phyloP scores from a whole-genome alignment of 1,140 invertebrate species.

The Asbolus verrucosus region DNA sequence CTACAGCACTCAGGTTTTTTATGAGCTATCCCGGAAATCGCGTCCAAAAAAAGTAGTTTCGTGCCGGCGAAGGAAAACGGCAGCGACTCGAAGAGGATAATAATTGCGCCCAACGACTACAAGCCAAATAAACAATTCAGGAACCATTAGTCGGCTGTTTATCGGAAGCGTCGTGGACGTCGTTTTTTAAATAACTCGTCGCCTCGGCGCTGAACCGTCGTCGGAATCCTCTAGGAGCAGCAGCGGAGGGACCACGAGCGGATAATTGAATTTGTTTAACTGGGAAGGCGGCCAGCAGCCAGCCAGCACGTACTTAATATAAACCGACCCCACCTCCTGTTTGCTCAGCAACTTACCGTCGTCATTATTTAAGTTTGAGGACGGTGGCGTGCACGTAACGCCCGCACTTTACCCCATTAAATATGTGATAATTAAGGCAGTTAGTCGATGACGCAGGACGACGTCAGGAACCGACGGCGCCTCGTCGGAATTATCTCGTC shows the following conservation, averaged over 20 bases:
- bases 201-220: constrained; percentile 8
- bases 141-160: constrained; percentile 42
- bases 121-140: constrained; percentile 37
- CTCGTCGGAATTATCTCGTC: constrained; percentile 12
- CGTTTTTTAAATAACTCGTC: constrained; percentile 34
- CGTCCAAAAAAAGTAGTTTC: neutral
- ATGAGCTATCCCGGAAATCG: too few species aligned
- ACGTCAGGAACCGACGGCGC: neutral
- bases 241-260: neutral
- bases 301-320: constrained; percentile 31
- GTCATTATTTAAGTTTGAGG: constrained; percentile 37
- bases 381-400: constrained; percentile 34
- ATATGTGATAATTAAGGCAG: constrained; percentile 37
- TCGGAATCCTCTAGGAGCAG: constrained; percentile 13
- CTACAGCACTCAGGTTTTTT: too few species aligned
- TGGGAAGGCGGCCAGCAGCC: constrained; percentile 32
- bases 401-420: constrained; percentile 38
- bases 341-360: constrained; percentile 35
- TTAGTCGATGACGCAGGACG: constrained; percentile 23
- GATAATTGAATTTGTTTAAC: constrained; percentile 37
- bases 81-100: constrained; percentile 12
- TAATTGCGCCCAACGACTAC: constrained; percentile 12
- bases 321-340: constrained; percentile 31
- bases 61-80: neutral
- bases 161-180: constrained; percentile 17